Evolutionary conservation across 2,797 vertebrate species (phyloP).

Genomic region (Dromococcyx pavoninus): DNA sequence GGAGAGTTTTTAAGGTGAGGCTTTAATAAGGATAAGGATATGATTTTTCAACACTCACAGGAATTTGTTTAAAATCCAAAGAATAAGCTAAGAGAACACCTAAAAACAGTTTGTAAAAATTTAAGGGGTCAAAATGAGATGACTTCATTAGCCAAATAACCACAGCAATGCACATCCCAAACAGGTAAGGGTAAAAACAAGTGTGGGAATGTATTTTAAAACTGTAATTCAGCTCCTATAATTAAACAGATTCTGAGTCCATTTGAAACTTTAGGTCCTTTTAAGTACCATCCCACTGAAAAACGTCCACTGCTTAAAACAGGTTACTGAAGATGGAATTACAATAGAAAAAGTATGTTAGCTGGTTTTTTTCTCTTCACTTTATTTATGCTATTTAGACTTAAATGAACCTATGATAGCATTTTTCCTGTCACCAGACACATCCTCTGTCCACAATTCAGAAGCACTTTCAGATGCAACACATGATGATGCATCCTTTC

Average conservation of each 20-base stretch:
- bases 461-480: neutral
- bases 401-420: neutral
- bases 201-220: neutral
- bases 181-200: neutral
- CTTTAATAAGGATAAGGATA: neutral
- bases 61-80: neutral
- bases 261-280: neutral
- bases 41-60: rapidly evolving
- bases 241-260: neutral
- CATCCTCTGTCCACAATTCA: neutral
- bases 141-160: neutral
- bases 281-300: neutral
- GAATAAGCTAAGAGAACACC: neutral
- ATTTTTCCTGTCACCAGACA: neutral
- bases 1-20: neutral
- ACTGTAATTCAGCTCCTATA: neutral
- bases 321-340: neutral
- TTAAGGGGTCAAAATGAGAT: neutral
- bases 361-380: neutral
- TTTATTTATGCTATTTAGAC: neutral
- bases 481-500: neutral
- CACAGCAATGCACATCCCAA: neutral
- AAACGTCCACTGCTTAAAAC: neutral
- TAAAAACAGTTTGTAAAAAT: neutral
- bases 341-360: neutral